These are phyloP conservation scores for Caradrina clavipalpis DNA, from an alignment of 2,888 invertebrate species.

Conservation along the genomic window DNA sequence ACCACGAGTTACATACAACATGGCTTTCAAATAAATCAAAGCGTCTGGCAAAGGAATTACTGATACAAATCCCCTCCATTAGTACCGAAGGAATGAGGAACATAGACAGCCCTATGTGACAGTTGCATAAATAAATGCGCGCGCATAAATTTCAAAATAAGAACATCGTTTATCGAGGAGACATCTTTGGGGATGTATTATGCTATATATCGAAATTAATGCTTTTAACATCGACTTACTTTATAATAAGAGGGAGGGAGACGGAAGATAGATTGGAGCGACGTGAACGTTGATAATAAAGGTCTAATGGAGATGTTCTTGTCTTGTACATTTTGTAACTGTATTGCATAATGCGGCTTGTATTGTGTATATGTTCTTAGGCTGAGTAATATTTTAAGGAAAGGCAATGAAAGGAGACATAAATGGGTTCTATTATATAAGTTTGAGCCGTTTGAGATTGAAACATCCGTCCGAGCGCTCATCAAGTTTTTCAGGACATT, in stretches of 20 bases:
- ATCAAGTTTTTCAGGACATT: no score
- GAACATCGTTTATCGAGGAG: conserved; percentile 74
- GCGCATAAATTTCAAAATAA: conserved; percentile 82
- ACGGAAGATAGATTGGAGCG: conserved; percentile 29
- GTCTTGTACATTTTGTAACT: conserved; percentile 63
- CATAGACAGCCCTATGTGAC: conserved; percentile 64
- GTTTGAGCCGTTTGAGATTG: no score
- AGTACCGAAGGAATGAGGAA: conserved; percentile 52
- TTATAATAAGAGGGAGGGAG: conserved; percentile 39
- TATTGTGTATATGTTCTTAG: conserved; percentile 4
- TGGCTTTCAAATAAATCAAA: conserved; percentile 46
- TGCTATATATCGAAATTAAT: conserved; percentile 48
- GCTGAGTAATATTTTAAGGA: conserved; percentile 38
- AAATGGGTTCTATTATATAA: conserved; percentile 26
- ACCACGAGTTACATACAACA: conserved; percentile 27
- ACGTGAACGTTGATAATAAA: conserved; percentile 62
- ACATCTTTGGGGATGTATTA: conserved; percentile 62
- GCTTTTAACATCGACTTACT: conserved; percentile 39
- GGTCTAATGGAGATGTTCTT: conserved; percentile 70
- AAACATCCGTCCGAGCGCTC: no score
- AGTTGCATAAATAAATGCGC: conserved; percentile 73
- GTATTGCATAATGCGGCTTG: conserved; percentile 41
- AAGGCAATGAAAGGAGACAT: conserved; percentile 15
- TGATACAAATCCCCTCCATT: conserved; percentile 46
- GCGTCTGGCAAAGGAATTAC: conserved; percentile 42